Conservation (phyloP, 2,888 invertebrate species). For the Epinotia ramella region DNA sequence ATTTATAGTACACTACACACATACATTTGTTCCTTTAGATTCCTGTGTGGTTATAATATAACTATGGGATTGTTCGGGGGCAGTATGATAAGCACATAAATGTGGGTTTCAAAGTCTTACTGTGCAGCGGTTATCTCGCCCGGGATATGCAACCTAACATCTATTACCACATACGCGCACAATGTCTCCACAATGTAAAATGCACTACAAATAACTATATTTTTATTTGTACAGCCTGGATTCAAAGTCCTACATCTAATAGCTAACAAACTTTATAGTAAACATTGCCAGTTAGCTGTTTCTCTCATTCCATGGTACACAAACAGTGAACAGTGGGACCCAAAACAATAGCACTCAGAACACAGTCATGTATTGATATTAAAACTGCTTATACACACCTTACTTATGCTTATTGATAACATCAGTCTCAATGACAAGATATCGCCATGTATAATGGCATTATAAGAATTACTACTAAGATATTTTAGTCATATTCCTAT, state of each 20-base stretch:
- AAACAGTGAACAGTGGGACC: constrained; percentile 54
- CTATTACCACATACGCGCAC: constrained; percentile 77
- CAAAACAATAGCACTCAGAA: constrained; percentile 49
- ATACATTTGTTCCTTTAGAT: constrained; percentile 39
- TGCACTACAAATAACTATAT: constrained; percentile 82
- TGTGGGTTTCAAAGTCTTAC: constrained; percentile 44
- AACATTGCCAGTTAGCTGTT: constrained; percentile 68
- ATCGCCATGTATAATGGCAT: constrained; percentile 63
- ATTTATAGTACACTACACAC: constrained; percentile 45
- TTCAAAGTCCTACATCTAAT: constrained; percentile 81
- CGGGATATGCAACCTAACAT: constrained; percentile 70
- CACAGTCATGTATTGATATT: constrained; percentile 45
- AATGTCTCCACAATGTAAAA: constrained; percentile 79
- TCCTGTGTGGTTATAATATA: constrained; percentile 24
- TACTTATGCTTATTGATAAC: constrained; percentile 74
- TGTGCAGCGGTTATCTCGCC: constrained; percentile 65
- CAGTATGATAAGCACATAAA: constrained; percentile 11
- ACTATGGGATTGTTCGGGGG: constrained; percentile 29
- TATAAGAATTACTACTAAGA: constrained; percentile 64
- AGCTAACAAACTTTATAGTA: constrained; percentile 78
- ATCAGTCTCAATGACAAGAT: constrained; percentile 78
- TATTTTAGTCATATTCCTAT: constrained; percentile 68
- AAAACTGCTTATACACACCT: constrained; percentile 44
- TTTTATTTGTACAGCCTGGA: constrained; percentile 82
- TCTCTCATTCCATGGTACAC: constrained; percentile 59